These are phyloP conservation scores for Temnothorax curvispinosus DNA, from an alignment of 1,140 invertebrate genomes.

Conservation along the genomic window DNA sequence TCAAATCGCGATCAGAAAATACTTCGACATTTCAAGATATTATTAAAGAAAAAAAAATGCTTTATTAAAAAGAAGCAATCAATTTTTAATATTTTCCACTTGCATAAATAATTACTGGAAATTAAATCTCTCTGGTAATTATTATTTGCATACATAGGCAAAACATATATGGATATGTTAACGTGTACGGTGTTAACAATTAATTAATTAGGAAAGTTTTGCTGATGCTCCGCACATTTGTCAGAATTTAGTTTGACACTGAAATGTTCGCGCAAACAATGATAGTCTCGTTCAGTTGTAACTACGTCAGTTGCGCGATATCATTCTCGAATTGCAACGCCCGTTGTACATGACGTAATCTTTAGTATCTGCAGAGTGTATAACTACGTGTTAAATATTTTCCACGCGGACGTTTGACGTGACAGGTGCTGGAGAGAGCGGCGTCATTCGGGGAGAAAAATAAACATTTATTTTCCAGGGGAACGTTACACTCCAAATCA, in stretches of 20 bases:
- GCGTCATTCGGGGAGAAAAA: background rate
- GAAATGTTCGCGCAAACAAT: background rate
- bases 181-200: background rate
- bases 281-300: background rate
- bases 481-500: conserved; percentile 90
- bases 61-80: background rate
- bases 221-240: background rate
- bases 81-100: conserved; percentile 7
- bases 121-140: background rate
- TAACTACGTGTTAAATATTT: conserved; percentile 25
- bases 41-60: background rate
- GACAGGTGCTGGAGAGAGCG: background rate
- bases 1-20: background rate
- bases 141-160: no score
- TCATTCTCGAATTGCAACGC: background rate
- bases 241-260: conserved; percentile 4
- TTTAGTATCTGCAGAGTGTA: background rate
- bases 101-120: background rate
- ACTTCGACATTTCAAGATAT: background rate
- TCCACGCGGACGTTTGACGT: background rate
- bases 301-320: background rate
- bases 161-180: background rate
- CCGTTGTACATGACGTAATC: background rate
- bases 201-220: conserved; percentile 18
- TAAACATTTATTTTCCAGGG: conserved; percentile 82